These are phyloP conservation scores for Salvelinus sp. DNA, from an alignment of 2,113 vertebrate genomes.

Conservation along the genomic window DNA sequence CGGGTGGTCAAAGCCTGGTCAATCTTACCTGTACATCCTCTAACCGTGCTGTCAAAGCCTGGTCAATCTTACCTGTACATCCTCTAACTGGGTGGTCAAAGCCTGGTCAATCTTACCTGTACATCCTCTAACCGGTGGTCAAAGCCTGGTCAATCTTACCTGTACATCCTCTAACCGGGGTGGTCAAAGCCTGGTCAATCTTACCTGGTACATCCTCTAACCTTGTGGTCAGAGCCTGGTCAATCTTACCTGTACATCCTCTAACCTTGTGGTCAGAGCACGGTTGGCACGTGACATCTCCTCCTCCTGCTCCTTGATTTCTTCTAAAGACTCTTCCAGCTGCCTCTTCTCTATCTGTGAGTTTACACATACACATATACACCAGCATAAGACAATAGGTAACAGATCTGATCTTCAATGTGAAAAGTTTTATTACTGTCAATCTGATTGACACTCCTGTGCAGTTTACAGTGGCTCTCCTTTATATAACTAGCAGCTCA, in stretches of 20 bases:
- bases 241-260: slow-evolving; percentile 80
- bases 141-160: no score
- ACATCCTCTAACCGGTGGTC: no score
- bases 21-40: no score
- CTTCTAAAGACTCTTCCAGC: slow-evolving; percentile 76
- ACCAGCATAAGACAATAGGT: neutral
- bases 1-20: slow-evolving; percentile 73
- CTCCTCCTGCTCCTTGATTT: slow-evolving; percentile 79
- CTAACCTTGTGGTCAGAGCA: slow-evolving; percentile 79
- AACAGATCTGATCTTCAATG: no score
- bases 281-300: slow-evolving; percentile 75
- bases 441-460: neutral
- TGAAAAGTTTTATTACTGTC: neutral
- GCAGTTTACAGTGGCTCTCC: neutral
- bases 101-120: no score
- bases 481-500: no score
- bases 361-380: slow-evolving; percentile 1
- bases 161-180: no score
- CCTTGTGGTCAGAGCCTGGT: neutral
- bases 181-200: no score
- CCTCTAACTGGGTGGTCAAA: no score
- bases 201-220: no score
- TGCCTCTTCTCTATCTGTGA: slow-evolving; percentile 82
- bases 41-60: no score
- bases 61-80: no score